phyloP scores from a whole-genome alignment of 2,113 vertebrate species.

The Paedocypris sp. region DNA sequence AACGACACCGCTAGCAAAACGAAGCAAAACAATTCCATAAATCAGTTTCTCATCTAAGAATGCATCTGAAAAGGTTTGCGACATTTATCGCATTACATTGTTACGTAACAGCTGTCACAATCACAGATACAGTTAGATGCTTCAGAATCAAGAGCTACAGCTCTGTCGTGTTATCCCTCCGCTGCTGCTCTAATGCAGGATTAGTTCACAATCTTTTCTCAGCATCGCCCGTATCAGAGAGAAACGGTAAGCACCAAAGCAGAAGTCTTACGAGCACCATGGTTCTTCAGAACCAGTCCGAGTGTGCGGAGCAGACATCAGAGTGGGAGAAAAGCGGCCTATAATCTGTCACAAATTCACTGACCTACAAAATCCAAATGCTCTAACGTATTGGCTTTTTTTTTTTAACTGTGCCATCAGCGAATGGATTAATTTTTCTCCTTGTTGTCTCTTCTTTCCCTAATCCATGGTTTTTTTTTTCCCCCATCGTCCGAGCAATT shows the following conservation, averaged over 20 bases:
- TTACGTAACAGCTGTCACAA: slow-evolving; percentile 13
- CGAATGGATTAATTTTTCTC: slow-evolving; percentile 32
- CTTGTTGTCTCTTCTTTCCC: not conserved
- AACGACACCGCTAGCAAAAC: no score
- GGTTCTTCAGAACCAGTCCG: slow-evolving; percentile 1
- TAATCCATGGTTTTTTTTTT: slow-evolving; percentile 36
- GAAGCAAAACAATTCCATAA: not conserved
- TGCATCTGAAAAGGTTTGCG: slow-evolving; percentile 6
- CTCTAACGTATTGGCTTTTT: slow-evolving; percentile 23
- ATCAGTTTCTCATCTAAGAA: slow-evolving; percentile 4
- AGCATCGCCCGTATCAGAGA: not conserved
- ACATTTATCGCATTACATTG: not conserved
- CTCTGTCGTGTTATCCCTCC: not conserved
- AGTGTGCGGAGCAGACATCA: slow-evolving; percentile 1
- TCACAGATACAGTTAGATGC: slow-evolving; percentile 6
- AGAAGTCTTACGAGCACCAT: not conserved
- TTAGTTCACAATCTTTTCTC: not conserved
- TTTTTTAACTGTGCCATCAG: slow-evolving; percentile 28
- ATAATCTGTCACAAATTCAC: slow-evolving; percentile 34
- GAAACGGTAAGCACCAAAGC: not conserved
- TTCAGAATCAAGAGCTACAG: slow-evolving; percentile 8
- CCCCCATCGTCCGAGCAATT: slow-evolving; percentile 28
- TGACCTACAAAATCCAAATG: slow-evolving; percentile 36
- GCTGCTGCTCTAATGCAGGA: not conserved
- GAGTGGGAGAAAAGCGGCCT: slow-evolving; percentile 16